Percentiles rank a stretch among this genome's conserved stretches.
phyloP scores from a whole-genome alignment of 2,113 vertebrate genomes.

The Xiphophorus couchianus region DNA sequence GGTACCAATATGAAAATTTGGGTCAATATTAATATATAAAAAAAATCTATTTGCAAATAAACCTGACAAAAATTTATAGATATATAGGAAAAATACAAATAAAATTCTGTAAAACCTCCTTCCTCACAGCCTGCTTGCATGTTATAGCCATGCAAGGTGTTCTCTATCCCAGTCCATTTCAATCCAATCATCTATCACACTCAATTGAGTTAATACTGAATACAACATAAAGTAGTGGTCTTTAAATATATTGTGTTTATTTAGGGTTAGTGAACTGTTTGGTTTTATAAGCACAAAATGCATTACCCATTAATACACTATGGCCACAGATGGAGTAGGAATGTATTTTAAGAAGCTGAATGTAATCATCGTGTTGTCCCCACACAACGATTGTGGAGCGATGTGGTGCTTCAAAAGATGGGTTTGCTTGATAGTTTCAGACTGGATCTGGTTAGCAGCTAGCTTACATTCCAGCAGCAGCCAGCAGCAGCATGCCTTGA shows the following conservation, averaged over 20 bases:
- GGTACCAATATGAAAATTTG: too few relatives aligned
- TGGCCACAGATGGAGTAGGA: conserved; percentile 34
- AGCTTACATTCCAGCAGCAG: conserved; percentile 32
- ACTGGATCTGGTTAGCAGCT: neutral
- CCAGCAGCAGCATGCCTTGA: conserved; percentile 59
- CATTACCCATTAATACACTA: neutral
- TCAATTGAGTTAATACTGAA: neutral
- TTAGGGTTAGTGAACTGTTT: neutral
- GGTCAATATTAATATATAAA: too few relatives aligned
- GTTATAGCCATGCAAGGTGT: neutral
- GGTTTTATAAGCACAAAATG: conserved; percentile 13
- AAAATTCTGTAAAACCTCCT: neutral
- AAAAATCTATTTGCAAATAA: neutral
- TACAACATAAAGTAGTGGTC: neutral
- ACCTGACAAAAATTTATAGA: neutral
- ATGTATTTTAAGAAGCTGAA: conserved; percentile 72
- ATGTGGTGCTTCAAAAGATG: conserved; percentile 51
- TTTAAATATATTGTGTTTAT: neutral
- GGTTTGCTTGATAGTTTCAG: neutral
- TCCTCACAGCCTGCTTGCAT: too few relatives aligned
- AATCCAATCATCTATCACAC: neutral
- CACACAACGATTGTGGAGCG: conserved; percentile 60
- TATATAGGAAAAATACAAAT: neutral
- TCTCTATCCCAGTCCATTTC: neutral
- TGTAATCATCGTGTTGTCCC: conserved; percentile 57